These are phyloP conservation scores for Sylvilagus floridanus DNA, from an alignment of 2,797 vertebrate species.

Conservation along the genomic window DNA sequence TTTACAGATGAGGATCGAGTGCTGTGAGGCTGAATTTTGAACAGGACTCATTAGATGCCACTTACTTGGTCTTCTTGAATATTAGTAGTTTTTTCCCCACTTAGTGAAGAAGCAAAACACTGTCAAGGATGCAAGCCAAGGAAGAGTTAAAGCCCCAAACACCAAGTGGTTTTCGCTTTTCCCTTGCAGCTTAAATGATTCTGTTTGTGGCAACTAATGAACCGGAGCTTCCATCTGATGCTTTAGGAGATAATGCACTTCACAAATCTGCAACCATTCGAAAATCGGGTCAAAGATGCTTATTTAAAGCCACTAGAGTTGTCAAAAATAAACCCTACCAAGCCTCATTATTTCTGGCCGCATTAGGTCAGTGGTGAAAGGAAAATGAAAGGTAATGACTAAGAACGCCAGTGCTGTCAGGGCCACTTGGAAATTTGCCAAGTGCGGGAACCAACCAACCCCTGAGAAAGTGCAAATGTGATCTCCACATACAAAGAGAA, in stretches of 20 bases:
- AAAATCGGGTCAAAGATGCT: conserved; percentile 75
- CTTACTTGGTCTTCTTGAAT: background rate
- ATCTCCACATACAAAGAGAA: conserved; percentile 8
- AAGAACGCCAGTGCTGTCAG: conserved; percentile 30
- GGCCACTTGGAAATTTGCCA: conserved; percentile 58
- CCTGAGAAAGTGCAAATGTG: background rate
- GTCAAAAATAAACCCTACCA: conserved; percentile 72
- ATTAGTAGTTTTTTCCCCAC: background rate
- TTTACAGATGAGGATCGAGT: background rate
- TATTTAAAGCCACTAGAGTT: conserved; percentile 71
- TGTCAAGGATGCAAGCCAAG: background rate
- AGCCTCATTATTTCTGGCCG: conserved; percentile 72
- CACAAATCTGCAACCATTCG: conserved; percentile 58
- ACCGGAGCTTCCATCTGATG: conserved; percentile 21
- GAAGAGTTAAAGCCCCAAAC: conserved; percentile 49
- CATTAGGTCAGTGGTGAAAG: conserved; percentile 53
- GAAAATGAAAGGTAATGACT: conserved; percentile 61
- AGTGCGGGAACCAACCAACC: background rate
- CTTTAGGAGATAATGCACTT: conserved; percentile 53
- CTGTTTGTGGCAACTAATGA: conserved; percentile 57
- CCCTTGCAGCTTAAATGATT: conserved; percentile 27
- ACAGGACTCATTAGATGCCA: background rate
- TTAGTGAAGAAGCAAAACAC: background rate
- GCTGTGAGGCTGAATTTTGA: background rate
- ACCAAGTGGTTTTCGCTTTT: conserved; percentile 20